These are phyloP conservation scores for Helogale parvula DNA, from an alignment of 2,113 vertebrate genomes.

Conservation along the genomic window DNA sequence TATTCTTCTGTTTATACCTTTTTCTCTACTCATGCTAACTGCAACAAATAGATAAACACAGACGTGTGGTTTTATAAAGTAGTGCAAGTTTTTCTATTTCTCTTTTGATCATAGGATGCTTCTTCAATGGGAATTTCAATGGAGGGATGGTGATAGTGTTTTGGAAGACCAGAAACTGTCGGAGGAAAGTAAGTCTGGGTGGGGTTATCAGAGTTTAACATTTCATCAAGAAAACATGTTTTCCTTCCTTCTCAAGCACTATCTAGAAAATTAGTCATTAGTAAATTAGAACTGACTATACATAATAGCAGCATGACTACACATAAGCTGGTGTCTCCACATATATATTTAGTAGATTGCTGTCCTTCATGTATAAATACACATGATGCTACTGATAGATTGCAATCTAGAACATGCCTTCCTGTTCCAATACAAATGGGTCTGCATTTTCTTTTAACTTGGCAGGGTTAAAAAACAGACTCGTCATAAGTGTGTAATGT, in stretches of 20 bases:
- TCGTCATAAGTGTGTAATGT: slow-evolving; percentile 75
- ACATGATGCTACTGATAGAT: slow-evolving; percentile 49
- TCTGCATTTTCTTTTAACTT: slow-evolving; percentile 76
- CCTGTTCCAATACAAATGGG: slow-evolving; percentile 62
- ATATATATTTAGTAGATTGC: background rate
- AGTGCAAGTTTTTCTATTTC: background rate
- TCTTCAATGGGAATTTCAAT: background rate
- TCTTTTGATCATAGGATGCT: background rate
- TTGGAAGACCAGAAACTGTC: background rate
- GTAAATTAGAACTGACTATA: slow-evolving; percentile 33
- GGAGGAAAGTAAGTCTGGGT: background rate
- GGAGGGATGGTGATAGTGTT: background rate
- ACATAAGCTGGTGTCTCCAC: background rate
- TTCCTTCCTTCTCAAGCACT: background rate
- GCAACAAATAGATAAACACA: background rate
- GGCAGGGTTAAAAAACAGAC: slow-evolving; percentile 64
- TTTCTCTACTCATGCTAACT: background rate
- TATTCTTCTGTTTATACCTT: background rate
- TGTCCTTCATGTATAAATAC: background rate
- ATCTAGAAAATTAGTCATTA: slow-evolving; percentile 49
- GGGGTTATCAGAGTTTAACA: background rate
- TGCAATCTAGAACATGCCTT: slow-evolving; percentile 68
- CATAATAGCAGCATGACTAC: background rate
- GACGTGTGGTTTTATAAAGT: background rate
- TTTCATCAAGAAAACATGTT: background rate